These are phyloP conservation scores for Parotocinclus haroldoi DNA, from an alignment of 2,797 vertebrate genomes.

Conservation along the genomic window DNA sequence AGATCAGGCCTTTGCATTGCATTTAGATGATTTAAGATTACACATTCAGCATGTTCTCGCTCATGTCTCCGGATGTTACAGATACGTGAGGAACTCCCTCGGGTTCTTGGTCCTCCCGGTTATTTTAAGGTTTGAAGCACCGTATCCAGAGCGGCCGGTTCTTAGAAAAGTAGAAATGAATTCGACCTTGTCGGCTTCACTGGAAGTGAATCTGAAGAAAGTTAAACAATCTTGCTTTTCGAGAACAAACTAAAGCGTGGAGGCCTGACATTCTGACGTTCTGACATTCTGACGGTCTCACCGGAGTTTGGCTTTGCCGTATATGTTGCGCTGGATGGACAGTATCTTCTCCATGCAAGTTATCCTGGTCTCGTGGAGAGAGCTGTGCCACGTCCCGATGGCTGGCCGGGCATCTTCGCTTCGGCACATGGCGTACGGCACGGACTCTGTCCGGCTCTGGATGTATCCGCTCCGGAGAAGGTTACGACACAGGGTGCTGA, in stretches of 20 bases:
- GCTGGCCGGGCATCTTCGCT: constrained; percentile 80
- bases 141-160: constrained; percentile 19
- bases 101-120: constrained; percentile 31
- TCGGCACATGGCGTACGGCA: constrained; percentile 87
- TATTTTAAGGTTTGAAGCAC: constrained; percentile 44
- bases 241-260: constrained; percentile 18
- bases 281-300: constrained; percentile 65
- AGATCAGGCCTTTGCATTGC: constrained; percentile 20
- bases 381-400: constrained; percentile 79
- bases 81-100: constrained; percentile 25
- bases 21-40: constrained; percentile 17
- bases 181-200: not conserved
- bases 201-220: not conserved
- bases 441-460: constrained; percentile 92
- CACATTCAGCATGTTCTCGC: constrained; percentile 1
- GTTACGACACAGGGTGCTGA: constrained; percentile 81
- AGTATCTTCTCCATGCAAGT: constrained; percentile 92
- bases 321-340: constrained; percentile 91
- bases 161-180: constrained; percentile 15
- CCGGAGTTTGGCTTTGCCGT: constrained; percentile 92
- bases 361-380: constrained; percentile 87
- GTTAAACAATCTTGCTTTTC: constrained; percentile 18
- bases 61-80: constrained; percentile 11
- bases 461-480: constrained; percentile 90
- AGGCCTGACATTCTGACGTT: constrained; percentile 3